Conservation (phyloP, 1,140 invertebrate species). For the Rhagoletis pomonella region DNA sequence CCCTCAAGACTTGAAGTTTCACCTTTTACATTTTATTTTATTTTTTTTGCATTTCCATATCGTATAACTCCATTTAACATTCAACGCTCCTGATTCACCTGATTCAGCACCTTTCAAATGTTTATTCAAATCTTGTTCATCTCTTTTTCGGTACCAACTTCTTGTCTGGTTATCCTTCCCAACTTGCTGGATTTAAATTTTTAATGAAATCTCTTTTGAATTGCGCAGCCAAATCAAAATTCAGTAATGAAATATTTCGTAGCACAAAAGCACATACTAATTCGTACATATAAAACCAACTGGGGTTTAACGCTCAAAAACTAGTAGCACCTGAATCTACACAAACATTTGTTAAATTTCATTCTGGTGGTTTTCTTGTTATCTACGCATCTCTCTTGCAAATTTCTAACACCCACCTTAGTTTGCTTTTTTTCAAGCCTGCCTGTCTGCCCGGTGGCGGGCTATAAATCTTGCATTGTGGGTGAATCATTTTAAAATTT, state of each 20-base stretch:
- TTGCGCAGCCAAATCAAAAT: neutral
- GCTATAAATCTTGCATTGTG: neutral
- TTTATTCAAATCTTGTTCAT: neutral
- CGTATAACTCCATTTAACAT: too few relatives aligned
- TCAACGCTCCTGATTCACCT: too few relatives aligned
- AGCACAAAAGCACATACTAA: neutral
- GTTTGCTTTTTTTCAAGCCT: neutral
- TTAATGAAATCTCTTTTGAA: conserved; percentile 1
- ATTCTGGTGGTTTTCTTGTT: neutral
- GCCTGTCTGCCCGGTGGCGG: neutral
- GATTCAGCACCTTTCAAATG: neutral
- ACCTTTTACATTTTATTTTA: too few relatives aligned
- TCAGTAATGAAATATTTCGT: neutral
- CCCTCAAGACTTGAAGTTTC: too few relatives aligned
- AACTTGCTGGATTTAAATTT: neutral
- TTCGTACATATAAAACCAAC: neutral
- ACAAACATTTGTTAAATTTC: neutral
- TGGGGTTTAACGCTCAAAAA: neutral
- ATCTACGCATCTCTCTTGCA: neutral
- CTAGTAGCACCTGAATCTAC: neutral
- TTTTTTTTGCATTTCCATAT: neutral
- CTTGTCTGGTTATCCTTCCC: neutral
- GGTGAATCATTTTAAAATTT: conserved; percentile 25
- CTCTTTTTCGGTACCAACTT: neutral
- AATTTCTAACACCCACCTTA: too few relatives aligned